Evolutionary conservation across 2,797 vertebrate genomes (phyloP), one percentile per base, ranked within the genome.

Genomic region (Babyrousa celebensis): DNA sequence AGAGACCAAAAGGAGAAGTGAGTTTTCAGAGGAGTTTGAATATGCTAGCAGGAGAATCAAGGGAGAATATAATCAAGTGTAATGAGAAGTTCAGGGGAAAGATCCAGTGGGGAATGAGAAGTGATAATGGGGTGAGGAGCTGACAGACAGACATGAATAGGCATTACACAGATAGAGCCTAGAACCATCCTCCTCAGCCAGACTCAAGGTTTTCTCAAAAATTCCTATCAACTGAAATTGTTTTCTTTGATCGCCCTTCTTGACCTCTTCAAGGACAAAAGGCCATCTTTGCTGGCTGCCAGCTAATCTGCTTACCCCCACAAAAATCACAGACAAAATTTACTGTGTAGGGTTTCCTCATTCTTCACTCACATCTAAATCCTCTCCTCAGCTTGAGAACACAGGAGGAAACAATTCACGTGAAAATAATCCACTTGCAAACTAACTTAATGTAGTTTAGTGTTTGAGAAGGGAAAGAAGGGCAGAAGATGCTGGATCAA

Each of bases 351-450:
- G 6, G 70, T 86, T 68, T 83, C 54, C 18, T 65, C 17, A 67
- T 7, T 25, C 56, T 6, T 48, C 2, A 15, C 36, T 16, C 68
- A 75, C 43, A 40, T 12, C 14, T 60, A 89, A 89, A 95, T 68
- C 52, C 62, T 94, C 56, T 82, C 52, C 20, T 92, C 80, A 68
- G 58, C 79, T 88, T 90, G 71, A 48, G 74, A 93, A 65, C 72
- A 67, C n/a, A 72, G 1, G 56, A 90, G 62, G 40, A 71, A 91
- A 67, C 17, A 40, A 85, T 79, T 70, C 74, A 32, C 86, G 62
- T 40, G 29, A 60, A 93, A 91, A 80, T 85, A 79, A 78, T 43
- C 40, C 17, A 80, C 36, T 67, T n/a, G 48, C 21, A 85, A 79
- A 48, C 25, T n/a, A 67, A 65, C n/a, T 54, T 72, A 72, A 17